Conservation (phyloP, 2,888 invertebrate genomes). For the Acleris sparsana region DNA sequence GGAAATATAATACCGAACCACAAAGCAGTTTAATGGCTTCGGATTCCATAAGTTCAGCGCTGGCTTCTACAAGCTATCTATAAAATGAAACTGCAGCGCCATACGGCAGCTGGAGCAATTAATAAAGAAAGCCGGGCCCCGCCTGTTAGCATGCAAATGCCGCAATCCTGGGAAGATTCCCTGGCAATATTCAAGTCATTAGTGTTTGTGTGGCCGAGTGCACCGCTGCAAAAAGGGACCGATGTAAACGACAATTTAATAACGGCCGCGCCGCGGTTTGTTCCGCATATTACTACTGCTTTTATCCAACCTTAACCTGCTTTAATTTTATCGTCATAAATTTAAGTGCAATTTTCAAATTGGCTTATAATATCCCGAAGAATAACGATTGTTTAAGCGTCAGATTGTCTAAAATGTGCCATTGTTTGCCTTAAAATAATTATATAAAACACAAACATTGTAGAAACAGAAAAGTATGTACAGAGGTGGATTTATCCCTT, state of each 20-base stretch:
- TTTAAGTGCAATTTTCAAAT: slow-evolving; percentile 28
- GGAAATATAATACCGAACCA: neutral
- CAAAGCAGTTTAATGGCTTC: slow-evolving; percentile 20
- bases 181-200: slow-evolving; percentile 68
- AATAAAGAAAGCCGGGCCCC: slow-evolving; percentile 58
- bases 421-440: slow-evolving; percentile 33
- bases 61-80: slow-evolving; percentile 23
- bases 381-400: slow-evolving; percentile 17
- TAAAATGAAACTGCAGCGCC: slow-evolving; percentile 23
- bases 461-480: no score
- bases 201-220: slow-evolving; percentile 63
- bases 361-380: slow-evolving; percentile 25
- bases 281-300: slow-evolving; percentile 19
- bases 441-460: no score
- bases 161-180: slow-evolving; percentile 63
- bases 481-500: no score
- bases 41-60: slow-evolving; percentile 25
- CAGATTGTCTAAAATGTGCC: slow-evolving; percentile 11
- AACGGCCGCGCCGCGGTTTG: slow-evolving; percentile 18
- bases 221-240: slow-evolving; percentile 59
- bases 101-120: slow-evolving; percentile 50
- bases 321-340: slow-evolving; percentile 21
- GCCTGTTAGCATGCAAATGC: slow-evolving; percentile 71
- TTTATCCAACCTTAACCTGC: slow-evolving; percentile 12
- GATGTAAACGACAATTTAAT: slow-evolving; percentile 39